Evolutionary conservation across 2,113 vertebrate species (phyloP), one percentile per base, ranked within the genome.

Genomic region (Silurus glanis): DNA sequence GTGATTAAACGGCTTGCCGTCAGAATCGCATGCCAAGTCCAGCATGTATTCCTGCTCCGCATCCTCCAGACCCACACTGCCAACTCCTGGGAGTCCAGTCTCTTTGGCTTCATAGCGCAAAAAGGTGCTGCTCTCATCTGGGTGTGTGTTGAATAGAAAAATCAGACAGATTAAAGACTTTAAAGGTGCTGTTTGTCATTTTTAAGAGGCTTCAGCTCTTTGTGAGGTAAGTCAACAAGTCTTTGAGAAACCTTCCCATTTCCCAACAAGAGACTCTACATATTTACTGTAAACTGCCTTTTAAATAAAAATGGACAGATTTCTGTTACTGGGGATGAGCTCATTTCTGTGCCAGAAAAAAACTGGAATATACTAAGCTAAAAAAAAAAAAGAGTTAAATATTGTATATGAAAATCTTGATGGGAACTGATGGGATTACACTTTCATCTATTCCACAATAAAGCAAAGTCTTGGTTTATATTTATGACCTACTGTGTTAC

Each of bases 1-100:
- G 89, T 95, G 94, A 92, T 96, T 93, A 85, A 96, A 94, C 56
- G 94, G 93, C 75, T 94, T 94, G 13, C 93, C 95, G 5, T 92
- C 3, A 85, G 85, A 72, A 86, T 69, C 5, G 89, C 69, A 84
- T n/a, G 23, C 6, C 62, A 88, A 2, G 83, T 91, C 2, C 83
- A 89, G 28, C 83, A 56, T 71, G 1, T 59, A 3, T 61, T 90
- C 72, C 84, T 84, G 90, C 85, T 91, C 59, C 19, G 62, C 37
- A 71, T 90, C 85, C 71, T 84, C 86, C 85, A 49, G 7, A 17
- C 51, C 74, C 47, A 83, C 82, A 23, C 61, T 55, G 45, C 87
- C 51, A 5, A 17, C 71, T 9, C 87, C 82, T 25, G 71, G 56
- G 5, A 51, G 71, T 19, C 14, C 51, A 0, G 74, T 55, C 6